Evolutionary conservation across 2,113 vertebrate species (phyloP).

Genomic region (Boleophthalmus pectinirostris): DNA sequence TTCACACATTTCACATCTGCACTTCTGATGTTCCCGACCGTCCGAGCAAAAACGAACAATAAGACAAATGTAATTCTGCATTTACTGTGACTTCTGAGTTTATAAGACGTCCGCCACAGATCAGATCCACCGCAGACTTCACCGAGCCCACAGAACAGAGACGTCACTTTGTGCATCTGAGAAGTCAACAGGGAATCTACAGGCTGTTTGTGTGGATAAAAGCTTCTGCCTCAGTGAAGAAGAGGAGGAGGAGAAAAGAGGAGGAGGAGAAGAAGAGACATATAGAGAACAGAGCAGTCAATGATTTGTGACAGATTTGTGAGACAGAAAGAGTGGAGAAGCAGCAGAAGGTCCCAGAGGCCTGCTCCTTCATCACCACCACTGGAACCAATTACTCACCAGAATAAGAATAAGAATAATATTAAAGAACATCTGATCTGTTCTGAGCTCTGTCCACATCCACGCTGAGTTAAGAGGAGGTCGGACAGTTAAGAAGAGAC

Average conservation of each 20-base stretch:
- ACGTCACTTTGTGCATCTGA: slow-evolving; percentile 56
- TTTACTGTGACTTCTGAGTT: slow-evolving; percentile 26
- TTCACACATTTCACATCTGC: too few relatives aligned
- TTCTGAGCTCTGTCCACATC: slow-evolving; percentile 65
- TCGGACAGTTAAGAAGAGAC: slow-evolving; percentile 51
- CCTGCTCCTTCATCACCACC: slow-evolving; percentile 63
- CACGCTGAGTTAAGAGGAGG: slow-evolving; percentile 58
- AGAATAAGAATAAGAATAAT: slow-evolving; percentile 44
- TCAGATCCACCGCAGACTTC: slow-evolving; percentile 8
- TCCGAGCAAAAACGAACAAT: background rate
- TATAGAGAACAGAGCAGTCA: slow-evolving; percentile 27
- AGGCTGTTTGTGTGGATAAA: slow-evolving; percentile 59
- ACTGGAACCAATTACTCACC: slow-evolving; percentile 71
- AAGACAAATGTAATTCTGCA: background rate
- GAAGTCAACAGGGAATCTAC: slow-evolving; percentile 39
- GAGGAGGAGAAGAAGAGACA: slow-evolving; percentile 17
- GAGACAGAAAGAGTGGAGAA: slow-evolving; percentile 13
- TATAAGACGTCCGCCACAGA: background rate
- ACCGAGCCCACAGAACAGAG: slow-evolving; percentile 50
- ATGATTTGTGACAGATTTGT: slow-evolving; percentile 61
- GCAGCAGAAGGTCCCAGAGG: slow-evolving; percentile 22
- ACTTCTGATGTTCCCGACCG: background rate
- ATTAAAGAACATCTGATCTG: slow-evolving; percentile 74
- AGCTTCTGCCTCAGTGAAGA: slow-evolving; percentile 57
- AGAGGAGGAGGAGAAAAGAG: slow-evolving; percentile 44